Base-by-base conservation (phyloP, 1,140 invertebrate genomes). In the Hestina assimilis region DNA sequence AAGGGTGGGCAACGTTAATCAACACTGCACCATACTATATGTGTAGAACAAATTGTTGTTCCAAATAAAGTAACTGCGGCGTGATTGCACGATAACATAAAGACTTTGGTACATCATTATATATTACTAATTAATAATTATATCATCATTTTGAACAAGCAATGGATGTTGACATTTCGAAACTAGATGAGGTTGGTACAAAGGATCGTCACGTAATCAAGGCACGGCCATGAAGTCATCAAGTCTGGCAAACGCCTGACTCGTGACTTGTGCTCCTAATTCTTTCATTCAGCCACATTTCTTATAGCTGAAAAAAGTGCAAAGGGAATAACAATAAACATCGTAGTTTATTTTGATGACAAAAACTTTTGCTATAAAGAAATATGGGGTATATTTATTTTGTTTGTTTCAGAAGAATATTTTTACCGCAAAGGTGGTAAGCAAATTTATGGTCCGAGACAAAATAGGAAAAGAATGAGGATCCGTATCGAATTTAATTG, bases 171-270 rank as follows among this genome's bases (percentile, higher is more conserved):
- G n/a, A 23, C 19, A 11, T 48, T 19, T 14, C 9, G 17, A 35
- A 11, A 8, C 4, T 33, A 2, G 20, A 11, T 21, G 33, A 47
- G 14, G 12, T 21, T 35, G 12, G 28, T 21, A 8, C 6, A 21
- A 31, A 12, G 11, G 11, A 5, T 17, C 1, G 45, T 48, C 21
- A 48, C 29, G 56, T 63, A 69, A 63, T 69, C 59, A 57, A 59
- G 51, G 59, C 63, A 63, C 59, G 66, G 63, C 52, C 54, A 69
- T 69, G 56, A 69, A 69, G 66, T 69, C 66, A 69, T 69, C 67
- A 69, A 59, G 57, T 28, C 55, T 63, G 67, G 63, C 67, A 69
- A 69, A 66, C 63, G 63, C 56, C 57, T 38, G 28, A 51, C 29
- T 45, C 67, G 67, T 69, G 67, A 69, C 63, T 46, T 47, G 67